Conservation (phyloP, 2,797 vertebrate genomes). For the Carcharodon carcharias region DNA sequence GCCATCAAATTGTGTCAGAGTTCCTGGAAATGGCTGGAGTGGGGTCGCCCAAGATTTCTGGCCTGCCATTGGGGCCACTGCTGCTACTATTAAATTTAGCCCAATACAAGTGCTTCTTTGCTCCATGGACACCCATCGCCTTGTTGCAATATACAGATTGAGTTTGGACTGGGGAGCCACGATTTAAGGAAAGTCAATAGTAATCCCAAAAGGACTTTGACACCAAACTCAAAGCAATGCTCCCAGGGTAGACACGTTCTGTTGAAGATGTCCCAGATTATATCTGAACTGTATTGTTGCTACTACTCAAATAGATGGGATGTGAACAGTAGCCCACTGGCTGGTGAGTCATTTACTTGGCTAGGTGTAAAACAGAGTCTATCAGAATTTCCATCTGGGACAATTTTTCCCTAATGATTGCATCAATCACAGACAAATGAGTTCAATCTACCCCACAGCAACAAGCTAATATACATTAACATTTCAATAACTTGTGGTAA, state of each 20-base stretch:
- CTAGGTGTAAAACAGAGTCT: not conserved
- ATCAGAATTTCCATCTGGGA: not conserved
- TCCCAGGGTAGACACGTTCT: not conserved
- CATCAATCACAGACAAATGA: constrained; percentile 7
- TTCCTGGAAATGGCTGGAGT: too few relatives aligned
- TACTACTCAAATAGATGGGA: not conserved
- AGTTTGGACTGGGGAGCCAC: too few relatives aligned
- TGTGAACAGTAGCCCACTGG: not conserved
- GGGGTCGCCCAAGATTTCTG: too few relatives aligned
- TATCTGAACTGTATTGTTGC: not conserved
- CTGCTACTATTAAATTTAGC: too few relatives aligned
- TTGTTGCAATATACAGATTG: not conserved
- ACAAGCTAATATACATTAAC: not conserved
- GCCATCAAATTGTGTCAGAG: too few relatives aligned
- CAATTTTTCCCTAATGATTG: not conserved
- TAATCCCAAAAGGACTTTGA: not conserved
- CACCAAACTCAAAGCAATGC: not conserved
- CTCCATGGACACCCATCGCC: not conserved
- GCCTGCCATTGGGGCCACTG: too few relatives aligned
- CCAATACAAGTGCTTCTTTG: not conserved
- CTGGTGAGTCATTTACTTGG: not conserved
- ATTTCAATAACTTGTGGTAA: constrained; percentile 16
- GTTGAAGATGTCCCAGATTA: not conserved
- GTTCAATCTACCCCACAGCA: not conserved
- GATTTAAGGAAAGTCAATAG: not conserved